Conservation (phyloP, 2,797 vertebrate species). For the Parambassis ranga region DNA sequence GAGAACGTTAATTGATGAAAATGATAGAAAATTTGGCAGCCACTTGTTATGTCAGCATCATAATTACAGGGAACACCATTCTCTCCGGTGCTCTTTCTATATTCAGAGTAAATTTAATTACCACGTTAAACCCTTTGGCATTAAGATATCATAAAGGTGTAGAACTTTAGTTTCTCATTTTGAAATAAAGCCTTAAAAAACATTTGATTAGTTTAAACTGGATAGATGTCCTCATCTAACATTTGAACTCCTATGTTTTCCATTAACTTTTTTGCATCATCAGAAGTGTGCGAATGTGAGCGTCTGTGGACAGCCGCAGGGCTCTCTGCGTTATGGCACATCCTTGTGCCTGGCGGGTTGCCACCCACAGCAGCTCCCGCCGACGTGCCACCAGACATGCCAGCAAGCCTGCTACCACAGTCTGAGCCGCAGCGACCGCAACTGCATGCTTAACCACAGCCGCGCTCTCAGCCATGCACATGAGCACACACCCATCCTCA, state of each 20-base stretch:
- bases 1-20: constrained; percentile 31
- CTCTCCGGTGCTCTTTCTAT: constrained; percentile 28
- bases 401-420: constrained; percentile 67
- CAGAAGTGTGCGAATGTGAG: constrained; percentile 69
- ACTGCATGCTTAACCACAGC: constrained; percentile 46
- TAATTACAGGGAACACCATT: constrained; percentile 31
- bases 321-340: constrained; percentile 63
- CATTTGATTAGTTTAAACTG: neutral
- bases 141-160: constrained; percentile 24
- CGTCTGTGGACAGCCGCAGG: constrained; percentile 63
- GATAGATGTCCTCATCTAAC: constrained; percentile 20
- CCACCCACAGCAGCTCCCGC: constrained; percentile 48
- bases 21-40: constrained; percentile 37
- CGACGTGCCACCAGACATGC: constrained; percentile 56
- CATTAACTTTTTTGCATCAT: constrained; percentile 39
- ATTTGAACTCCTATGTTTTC: constrained; percentile 41
- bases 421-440: constrained; percentile 53
- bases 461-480: constrained; percentile 42
- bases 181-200: constrained; percentile 8
- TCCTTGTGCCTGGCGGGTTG: constrained; percentile 47
- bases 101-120: constrained; percentile 40
- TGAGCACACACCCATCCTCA: constrained; percentile 57
- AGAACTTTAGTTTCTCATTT: constrained; percentile 12
- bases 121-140: constrained; percentile 44
- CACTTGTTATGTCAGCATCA: constrained; percentile 19